Base-by-base conservation (phyloP, 2,888 invertebrate genomes). In the Oligia strigilis region DNA sequence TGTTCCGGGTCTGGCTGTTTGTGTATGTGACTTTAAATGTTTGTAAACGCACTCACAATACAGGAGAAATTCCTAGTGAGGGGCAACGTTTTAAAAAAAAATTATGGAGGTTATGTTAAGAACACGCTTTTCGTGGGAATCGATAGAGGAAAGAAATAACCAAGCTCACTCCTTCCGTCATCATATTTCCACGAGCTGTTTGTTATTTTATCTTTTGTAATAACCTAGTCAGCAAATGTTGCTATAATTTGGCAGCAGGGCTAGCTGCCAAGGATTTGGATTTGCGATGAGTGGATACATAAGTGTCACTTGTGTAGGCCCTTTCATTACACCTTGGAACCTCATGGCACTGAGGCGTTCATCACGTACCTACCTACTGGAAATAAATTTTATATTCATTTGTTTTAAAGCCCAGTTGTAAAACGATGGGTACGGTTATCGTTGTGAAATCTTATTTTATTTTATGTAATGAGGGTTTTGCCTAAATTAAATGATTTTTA, bases 291-390 rank as follows among this genome's bases (percentile, higher is more conserved):
- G 43, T 29, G 0, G 1, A 0, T n/a, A 67, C 6, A 14, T 40
- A 70, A 80, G 71, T 60, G 17, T 52, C 29, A 62, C 52, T 64
- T 78, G 11, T n/a, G 3, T 19, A 58, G 79, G 8, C 19, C 4
- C 2, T 78, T 77, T 78, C 17, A 43, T 77, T 65, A 49, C 58
- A 19, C 67, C 11, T 23, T 19, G 17, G 9, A 36, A 40, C 19
- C 58, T 29, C 36, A 29, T 29, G 29, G 29, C 29, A 78, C 23
- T 43, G 17, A 40, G n/a, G 36, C n/a, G 9, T 58, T 70, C n/a
- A 11, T 64, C 1, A 29, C 2, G 46, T 13, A 46, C 9, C 9
- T 8, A 70, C 14, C 13, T 49, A 69, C 49, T 40, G 36, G 11
- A 1, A 9, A 19, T n/a, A 52, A 52, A 19, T 52, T 29, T 3